Conservation (phyloP, 2,113 vertebrate genomes). For the Antennarius striatus region DNA sequence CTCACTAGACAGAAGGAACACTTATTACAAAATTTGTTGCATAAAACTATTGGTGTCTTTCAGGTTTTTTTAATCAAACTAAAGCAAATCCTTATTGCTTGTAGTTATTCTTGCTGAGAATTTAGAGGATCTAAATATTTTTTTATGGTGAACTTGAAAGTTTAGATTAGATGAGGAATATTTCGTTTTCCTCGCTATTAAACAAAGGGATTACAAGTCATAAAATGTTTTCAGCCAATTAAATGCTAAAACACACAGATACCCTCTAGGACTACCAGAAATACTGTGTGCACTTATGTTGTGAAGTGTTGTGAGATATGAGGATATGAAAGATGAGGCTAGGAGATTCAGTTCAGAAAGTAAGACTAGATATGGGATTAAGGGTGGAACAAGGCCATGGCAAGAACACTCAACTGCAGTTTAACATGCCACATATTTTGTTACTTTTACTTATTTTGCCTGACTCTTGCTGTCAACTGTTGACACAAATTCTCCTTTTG, state of each 20-base stretch:
- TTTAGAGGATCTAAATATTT: constrained; percentile 1
- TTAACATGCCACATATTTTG: no score
- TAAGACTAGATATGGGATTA: no score
- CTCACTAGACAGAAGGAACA: not conserved
- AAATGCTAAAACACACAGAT: constrained; percentile 4
- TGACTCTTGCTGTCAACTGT: no score
- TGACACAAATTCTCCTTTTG: no score
- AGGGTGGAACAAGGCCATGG: no score
- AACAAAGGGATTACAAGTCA: constrained; percentile 26
- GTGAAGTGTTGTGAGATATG: no score
- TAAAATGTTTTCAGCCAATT: constrained; percentile 21
- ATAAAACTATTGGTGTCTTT: not conserved
- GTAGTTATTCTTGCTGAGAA: not conserved
- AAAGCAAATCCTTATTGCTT: not conserved
- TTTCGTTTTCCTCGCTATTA: constrained; percentile 9
- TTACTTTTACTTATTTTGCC: no score
- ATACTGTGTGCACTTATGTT: not conserved
- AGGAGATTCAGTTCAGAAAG: no score
- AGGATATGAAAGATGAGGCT: no score
- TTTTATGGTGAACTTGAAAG: not conserved
- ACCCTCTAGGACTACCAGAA: not conserved
- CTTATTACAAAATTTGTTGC: not conserved
- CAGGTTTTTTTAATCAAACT: not conserved
- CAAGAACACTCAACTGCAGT: no score
- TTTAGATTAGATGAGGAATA: not conserved